A percentile compares a stretch with the other conserved stretches of the same genome.
These are phyloP conservation scores for Gallinago media DNA, from an alignment of 2,113 vertebrate genomes.

Conservation along the genomic window DNA sequence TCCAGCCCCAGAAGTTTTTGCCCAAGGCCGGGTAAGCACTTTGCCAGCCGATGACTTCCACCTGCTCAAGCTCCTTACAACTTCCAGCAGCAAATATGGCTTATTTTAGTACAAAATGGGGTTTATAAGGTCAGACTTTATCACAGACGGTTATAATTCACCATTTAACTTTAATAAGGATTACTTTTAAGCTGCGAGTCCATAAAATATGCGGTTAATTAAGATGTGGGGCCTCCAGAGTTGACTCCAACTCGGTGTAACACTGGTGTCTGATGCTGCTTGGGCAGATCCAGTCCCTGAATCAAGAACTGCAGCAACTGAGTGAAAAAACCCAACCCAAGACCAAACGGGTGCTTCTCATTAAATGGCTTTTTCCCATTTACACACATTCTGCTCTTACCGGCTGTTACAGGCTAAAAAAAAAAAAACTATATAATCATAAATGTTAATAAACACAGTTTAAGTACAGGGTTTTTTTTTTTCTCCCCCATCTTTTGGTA, in stretches of 20 bases:
- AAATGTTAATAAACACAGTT: background rate
- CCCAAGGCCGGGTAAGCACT: background rate
- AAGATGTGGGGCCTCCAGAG: background rate
- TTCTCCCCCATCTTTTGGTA: accelerated
- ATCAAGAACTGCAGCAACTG: background rate
- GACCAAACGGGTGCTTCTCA: background rate
- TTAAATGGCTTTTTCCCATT: background rate
- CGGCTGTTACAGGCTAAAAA: background rate
- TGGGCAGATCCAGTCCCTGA: background rate
- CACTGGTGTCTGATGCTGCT: background rate
- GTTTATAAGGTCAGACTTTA: background rate
- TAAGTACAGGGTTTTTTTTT: background rate
- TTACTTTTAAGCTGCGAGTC: background rate
- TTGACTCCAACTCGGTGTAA: background rate
- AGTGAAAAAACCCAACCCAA: background rate
- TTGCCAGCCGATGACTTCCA: background rate
- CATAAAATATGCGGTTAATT: background rate
- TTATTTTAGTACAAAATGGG: background rate
- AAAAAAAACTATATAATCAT: background rate
- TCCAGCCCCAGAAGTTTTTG: background rate
- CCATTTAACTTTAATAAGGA: background rate
- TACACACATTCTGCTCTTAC: background rate
- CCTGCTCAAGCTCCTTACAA: background rate
- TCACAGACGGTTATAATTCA: background rate
- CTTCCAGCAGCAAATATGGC: background rate